Evolutionary conservation across 2,113 vertebrate species (phyloP).

Genomic region (Cinclus mexicanus): DNA sequence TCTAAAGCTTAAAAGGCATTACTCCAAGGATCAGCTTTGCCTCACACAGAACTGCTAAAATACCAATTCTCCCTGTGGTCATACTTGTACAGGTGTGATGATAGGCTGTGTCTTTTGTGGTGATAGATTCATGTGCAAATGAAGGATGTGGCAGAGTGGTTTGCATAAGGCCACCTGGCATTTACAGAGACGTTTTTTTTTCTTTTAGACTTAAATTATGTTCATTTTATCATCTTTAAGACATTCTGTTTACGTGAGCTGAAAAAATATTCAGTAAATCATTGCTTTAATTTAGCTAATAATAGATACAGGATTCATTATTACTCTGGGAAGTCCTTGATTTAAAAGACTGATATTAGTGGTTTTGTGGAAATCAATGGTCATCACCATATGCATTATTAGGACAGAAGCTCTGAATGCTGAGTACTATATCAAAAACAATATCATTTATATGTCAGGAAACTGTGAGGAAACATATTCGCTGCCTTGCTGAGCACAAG

Average conservation of each 20-base stretch:
- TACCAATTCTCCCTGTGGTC: background rate
- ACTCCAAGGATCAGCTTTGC: background rate
- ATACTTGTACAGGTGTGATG: background rate
- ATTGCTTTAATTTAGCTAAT: background rate
- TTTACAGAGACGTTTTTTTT: background rate
- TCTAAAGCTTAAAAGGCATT: background rate
- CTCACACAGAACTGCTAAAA: background rate
- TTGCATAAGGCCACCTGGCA: background rate
- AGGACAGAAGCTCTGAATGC: background rate
- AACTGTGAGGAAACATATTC: background rate
- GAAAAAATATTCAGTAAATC: background rate
- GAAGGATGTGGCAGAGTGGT: background rate
- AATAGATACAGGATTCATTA: background rate
- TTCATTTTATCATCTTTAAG: background rate
- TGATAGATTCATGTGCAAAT: background rate
- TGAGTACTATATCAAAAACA: background rate
- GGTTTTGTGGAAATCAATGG: background rate
- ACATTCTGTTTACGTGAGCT: background rate
- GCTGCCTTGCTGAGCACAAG: background rate
- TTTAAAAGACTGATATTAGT: background rate
- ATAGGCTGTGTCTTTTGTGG: background rate
- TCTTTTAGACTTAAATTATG: background rate
- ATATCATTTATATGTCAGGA: background rate
- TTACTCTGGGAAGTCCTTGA: background rate
- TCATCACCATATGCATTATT: background rate